A percentile compares a stretch with the other conserved stretches of the same genome.
Evolutionary conservation across 2,797 vertebrate genomes (phyloP).

Genomic region (Salarias fasciatus): DNA sequence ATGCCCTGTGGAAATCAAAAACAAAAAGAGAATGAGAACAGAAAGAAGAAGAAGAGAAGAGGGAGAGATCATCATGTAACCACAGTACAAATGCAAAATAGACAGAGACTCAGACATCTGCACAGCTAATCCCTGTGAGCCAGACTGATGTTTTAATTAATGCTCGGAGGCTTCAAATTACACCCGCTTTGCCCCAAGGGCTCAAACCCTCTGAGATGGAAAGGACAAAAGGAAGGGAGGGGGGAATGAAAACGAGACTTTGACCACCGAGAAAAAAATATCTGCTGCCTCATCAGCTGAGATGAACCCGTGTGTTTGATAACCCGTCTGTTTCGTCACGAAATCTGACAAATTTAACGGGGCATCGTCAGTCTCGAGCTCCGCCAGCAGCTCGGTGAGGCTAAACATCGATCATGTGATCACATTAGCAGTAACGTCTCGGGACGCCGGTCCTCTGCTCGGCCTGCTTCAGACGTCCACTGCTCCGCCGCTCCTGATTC

Average conservation of each 20-base stretch:
- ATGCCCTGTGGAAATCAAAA: slow-evolving; percentile 87
- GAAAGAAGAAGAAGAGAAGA: slow-evolving; percentile 42
- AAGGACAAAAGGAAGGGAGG: slow-evolving; percentile 56
- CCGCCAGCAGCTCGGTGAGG: neutral
- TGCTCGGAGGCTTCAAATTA: slow-evolving; percentile 81
- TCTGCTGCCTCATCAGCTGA: slow-evolving; percentile 52
- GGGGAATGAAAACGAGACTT: slow-evolving; percentile 50
- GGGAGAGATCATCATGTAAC: slow-evolving; percentile 61
- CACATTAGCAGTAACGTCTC: too few relatives aligned
- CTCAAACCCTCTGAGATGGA: slow-evolving; percentile 65
- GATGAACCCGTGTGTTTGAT: too few relatives aligned
- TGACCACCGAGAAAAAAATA: slow-evolving; percentile 24
- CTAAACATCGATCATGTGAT: neutral
- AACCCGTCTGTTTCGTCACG: too few relatives aligned
- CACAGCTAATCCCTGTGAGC: slow-evolving; percentile 78
- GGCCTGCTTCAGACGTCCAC: too few relatives aligned
- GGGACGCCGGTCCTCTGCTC: too few relatives aligned
- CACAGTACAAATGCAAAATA: slow-evolving; percentile 69
- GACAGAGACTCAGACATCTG: slow-evolving; percentile 74
- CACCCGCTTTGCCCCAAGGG: slow-evolving; percentile 71
- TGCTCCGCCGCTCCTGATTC: too few relatives aligned
- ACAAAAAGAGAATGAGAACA: slow-evolving; percentile 39
- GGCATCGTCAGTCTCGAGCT: slow-evolving; percentile 28
- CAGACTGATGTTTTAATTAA: slow-evolving; percentile 83
- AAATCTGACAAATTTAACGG: too few relatives aligned